These are phyloP conservation scores for Alsophila aescularia DNA, from an alignment of 2,888 invertebrate species.

Conservation along the genomic window DNA sequence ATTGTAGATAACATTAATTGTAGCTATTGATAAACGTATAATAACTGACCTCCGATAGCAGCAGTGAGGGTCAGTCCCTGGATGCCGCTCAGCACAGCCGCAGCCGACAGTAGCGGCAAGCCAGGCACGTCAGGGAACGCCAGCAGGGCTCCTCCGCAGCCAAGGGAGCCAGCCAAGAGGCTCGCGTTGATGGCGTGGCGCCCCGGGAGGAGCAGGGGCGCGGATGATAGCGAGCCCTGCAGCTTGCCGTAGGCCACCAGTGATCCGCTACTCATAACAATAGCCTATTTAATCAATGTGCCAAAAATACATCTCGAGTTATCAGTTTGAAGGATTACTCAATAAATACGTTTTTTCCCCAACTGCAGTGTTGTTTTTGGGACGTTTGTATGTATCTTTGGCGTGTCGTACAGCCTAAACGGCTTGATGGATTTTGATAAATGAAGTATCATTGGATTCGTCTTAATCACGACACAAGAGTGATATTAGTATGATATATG, in stretches of 20 bases:
- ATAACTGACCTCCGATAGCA: constrained; percentile 91
- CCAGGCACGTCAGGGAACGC: constrained; percentile 87
- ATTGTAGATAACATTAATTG: no score
- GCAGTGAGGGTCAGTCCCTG: constrained; percentile 95
- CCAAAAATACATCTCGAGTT: no score
- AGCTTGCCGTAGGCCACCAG: constrained; percentile 95
- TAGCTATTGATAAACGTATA: neutral
- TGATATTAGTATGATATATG: no score
- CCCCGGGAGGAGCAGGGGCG: constrained; percentile 92
- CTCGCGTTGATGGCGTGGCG: constrained; percentile 90
- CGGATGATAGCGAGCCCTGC: constrained; percentile 91
- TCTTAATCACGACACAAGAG: no score
- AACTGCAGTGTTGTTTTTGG: no score
- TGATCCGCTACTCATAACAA: constrained; percentile 86
- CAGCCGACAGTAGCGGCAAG: constrained; percentile 89
- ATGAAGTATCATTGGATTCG: no score
- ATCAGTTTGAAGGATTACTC: no score
- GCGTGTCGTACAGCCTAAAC: no score
- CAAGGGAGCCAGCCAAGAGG: constrained; percentile 88
- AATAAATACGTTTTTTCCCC: no score
- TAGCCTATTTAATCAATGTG: neutral
- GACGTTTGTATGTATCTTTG: no score
- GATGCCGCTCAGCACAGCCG: constrained; percentile 89
- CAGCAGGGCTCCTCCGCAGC: constrained; percentile 88
- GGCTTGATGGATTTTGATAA: no score